Conservation (phyloP, 2,888 invertebrate species). For the Teleogryllus oceanicus region DNA sequence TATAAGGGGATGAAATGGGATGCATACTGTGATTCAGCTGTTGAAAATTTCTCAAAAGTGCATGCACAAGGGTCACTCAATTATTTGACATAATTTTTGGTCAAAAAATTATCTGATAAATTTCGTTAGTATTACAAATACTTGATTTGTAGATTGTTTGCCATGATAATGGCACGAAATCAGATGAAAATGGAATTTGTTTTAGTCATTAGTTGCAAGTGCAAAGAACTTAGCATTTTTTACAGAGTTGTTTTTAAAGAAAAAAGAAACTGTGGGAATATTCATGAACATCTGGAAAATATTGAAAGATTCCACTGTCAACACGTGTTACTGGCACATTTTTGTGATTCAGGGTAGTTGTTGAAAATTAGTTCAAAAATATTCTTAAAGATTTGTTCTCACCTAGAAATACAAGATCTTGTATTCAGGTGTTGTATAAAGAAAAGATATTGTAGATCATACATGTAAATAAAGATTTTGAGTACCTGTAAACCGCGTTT, state of each 20-base stretch:
- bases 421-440: neutral
- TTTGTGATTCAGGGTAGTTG: neutral
- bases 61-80: neutral
- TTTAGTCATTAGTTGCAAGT: neutral
- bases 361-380: too few species aligned
- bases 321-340: neutral
- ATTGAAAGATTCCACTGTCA: neutral
- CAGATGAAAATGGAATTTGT: too few species aligned
- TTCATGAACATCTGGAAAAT: neutral
- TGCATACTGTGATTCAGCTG: neutral
- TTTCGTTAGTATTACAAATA: too few species aligned
- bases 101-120: too few species aligned
- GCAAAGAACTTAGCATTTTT: neutral
- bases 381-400: neutral
- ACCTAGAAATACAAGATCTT: neutral
- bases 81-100: neutral
- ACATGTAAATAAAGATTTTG: neutral
- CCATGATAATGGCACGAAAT: too few species aligned
- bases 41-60: neutral
- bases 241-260: neutral
- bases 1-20: neutral
- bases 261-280: conserved; percentile 1
- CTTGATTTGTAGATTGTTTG: too few species aligned
- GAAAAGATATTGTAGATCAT: neutral
- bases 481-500: conserved; percentile 2